Evolutionary conservation across 2,113 vertebrate species (phyloP), one percentile per base, ranked within the genome.

Genomic region (Pitta sordida): DNA sequence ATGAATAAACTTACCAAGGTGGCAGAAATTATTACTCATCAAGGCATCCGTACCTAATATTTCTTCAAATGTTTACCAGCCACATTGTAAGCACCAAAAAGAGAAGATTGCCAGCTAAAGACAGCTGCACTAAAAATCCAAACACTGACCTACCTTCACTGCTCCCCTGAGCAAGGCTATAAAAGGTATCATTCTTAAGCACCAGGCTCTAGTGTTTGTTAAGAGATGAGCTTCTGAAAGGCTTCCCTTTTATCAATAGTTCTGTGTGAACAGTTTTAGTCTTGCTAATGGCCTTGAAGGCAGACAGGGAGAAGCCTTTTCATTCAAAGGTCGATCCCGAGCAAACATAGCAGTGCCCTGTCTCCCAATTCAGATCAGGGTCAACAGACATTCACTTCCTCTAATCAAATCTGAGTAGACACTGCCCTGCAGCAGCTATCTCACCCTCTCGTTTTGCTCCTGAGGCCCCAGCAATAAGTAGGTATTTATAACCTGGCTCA

Each of bases 271-370:
- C 39, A 90, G 79, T 70, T 83, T 89, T 8, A 3, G 67, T 64
- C 78, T 87, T 46, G 21, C 79, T 91, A 83, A 85, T 51, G 59
- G 71, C 76, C 88, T 96, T n/a, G 29, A 74, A 90, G 76, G n/a
- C 55, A 83, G 24, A 55, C 12, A 88, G 20, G 46, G 34, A 83
- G 46, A 93, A 91, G 79, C 13, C 85, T 83, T 88, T 90, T 70
- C 83, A 80, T 93, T 83, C 79, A 81, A 43, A 90, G 76, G 64
- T 4, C 15, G 8, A n/a, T 48, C 59, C 75, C 70, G 43, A 90
- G 86, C 64, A 94, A 96, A 96, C 59, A 87, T 34, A 77, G 73
- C 34, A 13, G 39, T 37, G 68, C 79, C 69, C 64, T 5, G 11
- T 56, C 83, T 91, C 83, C 68, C 68, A 83, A 16, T 67, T 83